Evolutionary conservation across 2,113 vertebrate species (phyloP), one percentile per base, ranked within the genome.

Genomic region (Eudyptes chrysolophus): DNA sequence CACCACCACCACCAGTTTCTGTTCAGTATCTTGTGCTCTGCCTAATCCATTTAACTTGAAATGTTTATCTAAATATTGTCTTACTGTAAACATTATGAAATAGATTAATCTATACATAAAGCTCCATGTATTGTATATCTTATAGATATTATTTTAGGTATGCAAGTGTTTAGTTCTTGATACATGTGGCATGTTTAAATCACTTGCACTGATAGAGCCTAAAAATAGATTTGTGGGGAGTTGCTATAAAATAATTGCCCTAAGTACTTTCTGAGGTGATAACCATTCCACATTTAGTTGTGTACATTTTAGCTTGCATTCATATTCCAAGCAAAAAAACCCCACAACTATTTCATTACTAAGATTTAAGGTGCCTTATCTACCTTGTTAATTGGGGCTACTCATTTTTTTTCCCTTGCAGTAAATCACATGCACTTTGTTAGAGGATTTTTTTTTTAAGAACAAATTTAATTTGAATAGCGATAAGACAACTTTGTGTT

Each of bases 291-390:
- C 27, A 57, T 75, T 38, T 61, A 89, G 72, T 61, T 42, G 42
- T 25, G 5, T 86, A 36, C 60, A 58, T 80, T 89, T 97, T 93
- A 88, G 90, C 40, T 95, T 87, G 57, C 42, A 65, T 84, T 96
- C 36, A 49, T 84, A 69, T 92, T 92, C 80, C 58, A 66, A 84
- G 29, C 22, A 60, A 12, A 80, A 69, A 80, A 40, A 65, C 7
- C 16, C 7, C 17, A 27, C 25, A 91, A 25, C 19, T 76, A 10
- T 60, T 80, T 84, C 12, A 72, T 82, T 84, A 83, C 10, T 82
- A 69, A 93, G 44, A 94, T 94, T 69, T 80, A 89, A 97, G 95
- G 98, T 96, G 90, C 97, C 95, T 98, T 97, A 92, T 89, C 82
- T 95, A 88, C 91, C 58, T 84, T 96, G 34, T 82, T 90, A 80